Conservation (phyloP, 1,140 invertebrate genomes). For the Semibalanus balanoides region DNA sequence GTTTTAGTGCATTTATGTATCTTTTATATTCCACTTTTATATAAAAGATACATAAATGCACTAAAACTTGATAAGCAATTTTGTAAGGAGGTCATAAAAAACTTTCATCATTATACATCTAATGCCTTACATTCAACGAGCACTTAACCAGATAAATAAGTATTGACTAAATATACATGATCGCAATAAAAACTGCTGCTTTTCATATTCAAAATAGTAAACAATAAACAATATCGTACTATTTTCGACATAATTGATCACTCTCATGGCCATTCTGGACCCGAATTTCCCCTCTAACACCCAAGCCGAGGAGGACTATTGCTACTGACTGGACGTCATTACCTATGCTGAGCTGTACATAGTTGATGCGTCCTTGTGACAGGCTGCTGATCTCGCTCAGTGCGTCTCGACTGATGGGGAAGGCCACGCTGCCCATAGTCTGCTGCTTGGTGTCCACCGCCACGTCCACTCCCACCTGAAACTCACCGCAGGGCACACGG, state of each 20-base stretch:
- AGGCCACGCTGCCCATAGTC: constrained; percentile 77
- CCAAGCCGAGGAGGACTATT: too few relatives aligned
- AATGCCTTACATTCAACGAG: too few relatives aligned
- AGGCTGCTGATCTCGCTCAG: constrained; percentile 49
- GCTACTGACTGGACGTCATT: constrained; percentile 36
- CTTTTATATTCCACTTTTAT: too few relatives aligned
- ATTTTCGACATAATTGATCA: background rate
- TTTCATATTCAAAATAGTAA: background rate
- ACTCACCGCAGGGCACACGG: constrained; percentile 9
- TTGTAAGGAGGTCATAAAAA: too few relatives aligned
- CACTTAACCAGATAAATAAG: constrained; percentile 1
- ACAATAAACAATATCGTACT: background rate
- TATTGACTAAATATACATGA: too few relatives aligned
- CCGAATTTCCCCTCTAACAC: too few relatives aligned
- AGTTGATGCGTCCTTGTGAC: constrained; percentile 36
- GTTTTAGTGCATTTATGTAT: too few relatives aligned
- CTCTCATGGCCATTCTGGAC: background rate
- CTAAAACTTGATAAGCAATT: too few relatives aligned
- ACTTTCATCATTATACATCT: too few relatives aligned
- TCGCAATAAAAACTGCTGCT: too few relatives aligned
- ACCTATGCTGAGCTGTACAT: constrained; percentile 45
- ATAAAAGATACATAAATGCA: too few relatives aligned
- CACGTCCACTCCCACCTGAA: constrained; percentile 50
- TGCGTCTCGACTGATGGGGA: constrained; percentile 75
- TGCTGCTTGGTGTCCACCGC: constrained; percentile 73